These are phyloP conservation scores for Ptychodera flava DNA, from an alignment of 35 echinoderm and acorn worm species.

Conservation along the genomic window DNA sequence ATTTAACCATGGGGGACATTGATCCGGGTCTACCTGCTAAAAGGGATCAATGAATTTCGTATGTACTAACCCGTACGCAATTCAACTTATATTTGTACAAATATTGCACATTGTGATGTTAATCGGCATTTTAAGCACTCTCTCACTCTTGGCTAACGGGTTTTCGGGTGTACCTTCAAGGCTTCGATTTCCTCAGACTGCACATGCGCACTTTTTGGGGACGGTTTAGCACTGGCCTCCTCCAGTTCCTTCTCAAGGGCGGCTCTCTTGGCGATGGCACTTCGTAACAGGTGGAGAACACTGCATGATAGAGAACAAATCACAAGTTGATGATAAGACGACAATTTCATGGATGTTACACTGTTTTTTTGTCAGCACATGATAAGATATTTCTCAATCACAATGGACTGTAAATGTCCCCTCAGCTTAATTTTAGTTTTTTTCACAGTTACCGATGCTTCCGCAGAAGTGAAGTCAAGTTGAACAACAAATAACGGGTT, in stretches of 20 bases:
- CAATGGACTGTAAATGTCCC: too few species aligned
- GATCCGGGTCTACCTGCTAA: too few species aligned
- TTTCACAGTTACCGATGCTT: background rate
- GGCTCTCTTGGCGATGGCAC: background rate
- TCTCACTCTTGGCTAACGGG: too few species aligned
- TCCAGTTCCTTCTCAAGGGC: background rate
- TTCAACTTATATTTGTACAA: too few species aligned
- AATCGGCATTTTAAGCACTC: too few species aligned
- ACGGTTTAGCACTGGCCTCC: background rate
- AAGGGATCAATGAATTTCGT: too few species aligned
- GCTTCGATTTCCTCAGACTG: background rate
- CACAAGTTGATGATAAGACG: background rate
- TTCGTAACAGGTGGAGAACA: background rate
- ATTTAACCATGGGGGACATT: too few species aligned
- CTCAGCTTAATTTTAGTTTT: background rate
- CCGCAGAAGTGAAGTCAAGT: background rate
- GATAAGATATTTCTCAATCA: too few species aligned
- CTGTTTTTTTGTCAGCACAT: too few species aligned
- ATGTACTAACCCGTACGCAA: too few species aligned
- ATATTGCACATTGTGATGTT: too few species aligned
- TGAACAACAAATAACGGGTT: background rate
- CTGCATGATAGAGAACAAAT: background rate
- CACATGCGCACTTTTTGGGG: background rate
- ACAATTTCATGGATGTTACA: too few species aligned
- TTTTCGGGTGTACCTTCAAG: background rate